Evolutionary conservation across 2,888 invertebrate genomes (phyloP), one percentile per base, ranked within the genome.

Genomic region (Trimorus sp.): DNA sequence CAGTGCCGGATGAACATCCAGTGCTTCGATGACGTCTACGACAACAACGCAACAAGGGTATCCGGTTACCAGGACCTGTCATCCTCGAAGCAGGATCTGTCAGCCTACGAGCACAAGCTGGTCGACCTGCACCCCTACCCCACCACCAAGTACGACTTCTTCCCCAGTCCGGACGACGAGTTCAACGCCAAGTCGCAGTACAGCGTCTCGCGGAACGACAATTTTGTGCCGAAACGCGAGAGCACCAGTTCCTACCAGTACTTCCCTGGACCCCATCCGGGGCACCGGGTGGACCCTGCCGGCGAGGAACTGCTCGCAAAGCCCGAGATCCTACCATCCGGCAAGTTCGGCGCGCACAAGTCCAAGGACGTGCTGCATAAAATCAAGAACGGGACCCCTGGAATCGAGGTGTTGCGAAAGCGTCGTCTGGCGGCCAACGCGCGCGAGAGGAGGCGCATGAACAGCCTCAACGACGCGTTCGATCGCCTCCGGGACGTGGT

Each of bases 391-490:
- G 85, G 86, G 11, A 82, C 90, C 15, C 89, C 90, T 7, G 90
- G 90, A 1, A 86, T 90, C 75, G 92, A 93, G 53, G 93, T 95
- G n/a, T 90, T 94, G 88, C 93, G 93, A 88, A 94, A 94, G 85
- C 65, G 96, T 26, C 92, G 96, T 26, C 92, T 95, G 59, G 96
- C 96, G 1, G 96, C 96, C 2, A 96, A 96, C 91, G 96, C 95
- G 0, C 92, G 96, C 1, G 96, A 96, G 90, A 92, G 96, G 58
- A 93, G 95, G 62, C 92, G 96, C 42, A 96, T 96, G 96, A 95
- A 95, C 89, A 95, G 95, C 14, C 90, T 96, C 42, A 96, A 96
- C 90, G 94, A 94, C 83, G 96, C 96, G 0, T 96, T 96, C 88
- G 96, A 96, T 91, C 92, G 94, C 60, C 92, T 96, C 8, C 92